Conservation (phyloP, 2,113 vertebrate genomes). For the Abramis brama region DNA sequence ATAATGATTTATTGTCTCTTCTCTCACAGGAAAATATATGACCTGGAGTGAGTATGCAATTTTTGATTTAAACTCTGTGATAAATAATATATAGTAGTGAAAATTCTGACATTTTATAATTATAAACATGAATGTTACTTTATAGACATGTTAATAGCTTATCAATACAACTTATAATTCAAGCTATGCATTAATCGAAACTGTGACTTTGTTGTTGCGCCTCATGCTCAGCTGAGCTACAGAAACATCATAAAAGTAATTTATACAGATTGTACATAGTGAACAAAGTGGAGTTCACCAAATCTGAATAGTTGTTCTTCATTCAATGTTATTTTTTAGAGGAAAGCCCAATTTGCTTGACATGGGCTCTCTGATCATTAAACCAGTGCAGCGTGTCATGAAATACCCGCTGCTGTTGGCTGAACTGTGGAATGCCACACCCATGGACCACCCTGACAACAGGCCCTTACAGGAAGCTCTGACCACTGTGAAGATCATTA, state of each 20-base stretch:
- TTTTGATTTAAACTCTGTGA: neutral
- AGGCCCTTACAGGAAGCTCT: conserved; percentile 81
- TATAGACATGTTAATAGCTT: neutral
- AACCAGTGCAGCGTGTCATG: conserved; percentile 95
- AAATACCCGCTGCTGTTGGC: conserved; percentile 91
- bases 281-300: neutral
- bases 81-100: neutral
- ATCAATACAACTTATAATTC: neutral
- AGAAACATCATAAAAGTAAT: neutral
- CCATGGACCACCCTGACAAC: conserved; percentile 86
- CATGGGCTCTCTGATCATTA: conserved; percentile 95
- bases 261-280: neutral
- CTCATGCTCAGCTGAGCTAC: neutral
- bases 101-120: neutral
- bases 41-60: conserved; percentile 88
- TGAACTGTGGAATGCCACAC: conserved; percentile 90
- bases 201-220: neutral
- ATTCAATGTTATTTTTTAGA: conserved; percentile 67
- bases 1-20: conserved; percentile 60
- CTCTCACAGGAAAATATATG: conserved; percentile 88
- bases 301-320: neutral
- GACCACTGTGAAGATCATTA: conserved; percentile 83
- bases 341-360: conserved; percentile 89
- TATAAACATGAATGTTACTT: neutral
- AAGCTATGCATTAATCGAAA: neutral